These are phyloP conservation scores for Stegana nigrithorax DNA, from an alignment of 2,888 invertebrate species.

Conservation along the genomic window DNA sequence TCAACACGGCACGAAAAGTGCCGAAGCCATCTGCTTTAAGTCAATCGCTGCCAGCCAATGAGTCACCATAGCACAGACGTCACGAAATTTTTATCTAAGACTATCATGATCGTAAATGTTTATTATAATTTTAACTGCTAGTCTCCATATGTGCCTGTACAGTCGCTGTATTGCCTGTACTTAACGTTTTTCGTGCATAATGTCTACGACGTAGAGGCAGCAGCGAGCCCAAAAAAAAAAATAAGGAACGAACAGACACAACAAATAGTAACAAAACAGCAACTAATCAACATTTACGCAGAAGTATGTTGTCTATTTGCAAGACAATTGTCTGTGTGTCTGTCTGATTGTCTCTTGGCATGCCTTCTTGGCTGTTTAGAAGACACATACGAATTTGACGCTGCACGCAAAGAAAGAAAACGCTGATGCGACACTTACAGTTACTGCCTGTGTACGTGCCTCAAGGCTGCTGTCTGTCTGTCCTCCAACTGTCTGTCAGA, in stretches of 20 bases:
- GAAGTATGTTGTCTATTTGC: neutral
- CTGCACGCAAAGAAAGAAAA: conserved; percentile 34
- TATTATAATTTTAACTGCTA: no score
- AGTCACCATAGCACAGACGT: no score
- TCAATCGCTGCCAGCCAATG: no score
- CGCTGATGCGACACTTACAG: conserved; percentile 58
- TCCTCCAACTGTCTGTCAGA: no score
- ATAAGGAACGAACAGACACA: conserved; percentile 12
- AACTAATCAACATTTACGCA: conserved; percentile 24
- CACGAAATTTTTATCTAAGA: no score
- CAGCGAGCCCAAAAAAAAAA: neutral
- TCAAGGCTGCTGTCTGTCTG: neutral
- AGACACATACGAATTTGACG: neutral
- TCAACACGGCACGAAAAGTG: no score
- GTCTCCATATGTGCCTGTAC: no score
- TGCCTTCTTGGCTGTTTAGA: neutral
- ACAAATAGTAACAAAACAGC: conserved; percentile 26
- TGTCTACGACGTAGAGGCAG: neutral
- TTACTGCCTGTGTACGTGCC: conserved; percentile 49
- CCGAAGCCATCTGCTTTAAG: no score
- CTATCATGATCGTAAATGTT: no score
- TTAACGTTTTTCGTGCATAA: neutral
- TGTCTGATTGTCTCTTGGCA: neutral
- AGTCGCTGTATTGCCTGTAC: neutral
- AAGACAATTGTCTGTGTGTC: neutral